Evolutionary conservation across 2,888 invertebrate genomes (phyloP), one percentile per base, ranked within the genome.

Genomic region (Stenoptilia bipunctidactyla): DNA sequence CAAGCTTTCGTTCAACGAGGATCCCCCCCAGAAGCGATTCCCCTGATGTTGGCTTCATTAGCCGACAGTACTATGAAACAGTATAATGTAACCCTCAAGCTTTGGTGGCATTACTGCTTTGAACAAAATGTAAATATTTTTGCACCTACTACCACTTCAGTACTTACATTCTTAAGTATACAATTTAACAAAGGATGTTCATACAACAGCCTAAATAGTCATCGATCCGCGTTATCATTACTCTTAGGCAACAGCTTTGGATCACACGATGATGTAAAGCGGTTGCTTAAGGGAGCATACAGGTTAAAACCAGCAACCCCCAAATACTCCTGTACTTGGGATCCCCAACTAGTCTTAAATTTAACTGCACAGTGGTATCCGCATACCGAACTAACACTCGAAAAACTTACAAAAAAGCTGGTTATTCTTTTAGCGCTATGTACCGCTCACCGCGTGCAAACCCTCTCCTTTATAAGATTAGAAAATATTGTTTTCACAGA

Each of bases 291-390:
- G 13, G 47, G 49, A 3, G 38, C 43, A 10, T 43, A 15, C 38
- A 38, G 35, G 35, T 15, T 34, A 14, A 39, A 42, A 27, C 47
- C 49, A 5, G 14, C 45, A 6, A 34, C 37, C 40, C 55, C 59
- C 5, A 57, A 48, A 43, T 62, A 60, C 41, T 45, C 27, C n/a
- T 1, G 6, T 8, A 38, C 37, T 2, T 38, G 30, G 45, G 40
- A 45, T 13, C 38, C 43, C 9, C n/a, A 20, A 5, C n/a, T 36
- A 9, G 45, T 43, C 1, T 13, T 43, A 15, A 15, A 42, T 33
- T 30, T 30, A 15, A 27, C 40, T n/a, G 12, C 37, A n/a, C 1
- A 34, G 0, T 42, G 36, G 40, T 25, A 37, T 13, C 42, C 45
- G 2, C 36, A 45, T 35, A 25, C 15, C 6, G 13, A 12, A 1